phyloP scores from a whole-genome alignment of 92 coral and sea anemone species.

The Actinostola sp. region DNA sequence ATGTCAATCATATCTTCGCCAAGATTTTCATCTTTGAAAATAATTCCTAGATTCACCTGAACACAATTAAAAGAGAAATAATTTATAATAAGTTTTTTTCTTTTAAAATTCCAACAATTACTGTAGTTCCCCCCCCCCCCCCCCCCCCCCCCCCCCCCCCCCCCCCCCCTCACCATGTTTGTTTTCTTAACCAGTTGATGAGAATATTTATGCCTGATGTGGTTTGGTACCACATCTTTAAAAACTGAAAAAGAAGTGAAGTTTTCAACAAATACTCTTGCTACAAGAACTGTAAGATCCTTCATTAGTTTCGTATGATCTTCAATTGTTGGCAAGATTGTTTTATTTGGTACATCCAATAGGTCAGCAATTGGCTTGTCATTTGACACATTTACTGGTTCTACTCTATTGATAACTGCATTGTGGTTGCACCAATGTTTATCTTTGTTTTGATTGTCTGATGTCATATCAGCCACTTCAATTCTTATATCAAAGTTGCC shows the following conservation, averaged over 20 bases:
- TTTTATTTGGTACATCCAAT: slow-evolving; percentile 44
- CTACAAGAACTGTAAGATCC: slow-evolving; percentile 43
- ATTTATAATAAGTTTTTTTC: neutral
- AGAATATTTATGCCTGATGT: slow-evolving; percentile 50
- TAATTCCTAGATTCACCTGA: slow-evolving; percentile 59
- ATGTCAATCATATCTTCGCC: slow-evolving; percentile 68
- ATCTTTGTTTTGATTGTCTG: slow-evolving; percentile 65
- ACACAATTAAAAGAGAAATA: neutral
- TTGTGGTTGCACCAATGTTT: slow-evolving; percentile 63
- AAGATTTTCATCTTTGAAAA: slow-evolving; percentile 66
- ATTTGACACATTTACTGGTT: slow-evolving; percentile 26
- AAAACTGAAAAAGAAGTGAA: slow-evolving; percentile 38
- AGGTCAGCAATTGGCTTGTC: slow-evolving; percentile 46
- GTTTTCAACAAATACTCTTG: slow-evolving; percentile 50
- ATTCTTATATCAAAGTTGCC: slow-evolving; percentile 45
- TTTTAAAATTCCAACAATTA: neutral
- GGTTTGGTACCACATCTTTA: slow-evolving; percentile 54
- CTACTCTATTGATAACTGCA: slow-evolving; percentile 46
- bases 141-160: neutral
- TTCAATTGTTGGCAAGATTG: slow-evolving; percentile 41
- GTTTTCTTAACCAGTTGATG: slow-evolving; percentile 34
- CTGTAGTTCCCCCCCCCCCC: neutral
- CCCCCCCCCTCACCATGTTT: slow-evolving; percentile 13
- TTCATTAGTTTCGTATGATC: slow-evolving; percentile 40
- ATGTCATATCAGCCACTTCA: slow-evolving; percentile 59